phyloP scores from a whole-genome alignment of 1,140 invertebrate genomes.

The Sweltsa coloradensis region DNA sequence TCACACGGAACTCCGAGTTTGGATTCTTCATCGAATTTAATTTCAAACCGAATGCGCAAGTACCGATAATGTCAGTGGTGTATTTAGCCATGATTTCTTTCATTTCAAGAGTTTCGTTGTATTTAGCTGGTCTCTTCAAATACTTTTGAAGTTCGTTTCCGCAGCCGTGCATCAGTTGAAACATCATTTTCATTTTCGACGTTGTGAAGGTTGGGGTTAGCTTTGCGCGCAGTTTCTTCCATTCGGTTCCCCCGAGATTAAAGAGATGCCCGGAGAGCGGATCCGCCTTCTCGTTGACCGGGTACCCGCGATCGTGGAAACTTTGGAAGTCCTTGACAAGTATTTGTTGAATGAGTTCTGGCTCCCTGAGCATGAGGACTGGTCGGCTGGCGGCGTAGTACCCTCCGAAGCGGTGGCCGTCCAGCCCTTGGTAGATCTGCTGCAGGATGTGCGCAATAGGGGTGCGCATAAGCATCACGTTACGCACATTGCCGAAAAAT shows the following conservation, averaged over 20 bases:
- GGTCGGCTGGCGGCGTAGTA: constrained; percentile 24
- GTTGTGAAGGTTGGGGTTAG: constrained; percentile 42
- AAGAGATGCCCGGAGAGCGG: constrained; percentile 39
- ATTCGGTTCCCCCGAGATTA: constrained; percentile 33
- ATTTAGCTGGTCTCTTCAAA: constrained; percentile 1
- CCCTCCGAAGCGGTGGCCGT: constrained; percentile 14
- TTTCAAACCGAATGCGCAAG: constrained; percentile 41
- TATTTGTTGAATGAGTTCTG: constrained; percentile 37
- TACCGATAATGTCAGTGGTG: constrained; percentile 41
- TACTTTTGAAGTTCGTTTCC: background rate
- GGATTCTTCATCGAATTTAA: constrained; percentile 35
- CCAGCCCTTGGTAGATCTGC: constrained; percentile 20
- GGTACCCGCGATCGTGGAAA: constrained; percentile 30
- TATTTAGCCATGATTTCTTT: constrained; percentile 33
- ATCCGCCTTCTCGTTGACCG: constrained; percentile 23
- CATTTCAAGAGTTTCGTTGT: constrained; percentile 24
- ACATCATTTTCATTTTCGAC: constrained; percentile 42
- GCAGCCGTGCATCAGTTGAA: constrained; percentile 14
- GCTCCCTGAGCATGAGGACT: constrained; percentile 36
- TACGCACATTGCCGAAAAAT: constrained; percentile 31
- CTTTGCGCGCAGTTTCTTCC: constrained; percentile 37
- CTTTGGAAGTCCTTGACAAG: constrained; percentile 39
- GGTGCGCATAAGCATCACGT: constrained; percentile 12
- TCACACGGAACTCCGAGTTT: constrained; percentile 33
- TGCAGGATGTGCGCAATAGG: background rate